Base-by-base conservation (phyloP, 35 echinoderm and acorn worm genomes). In the Lytechinus pictus region DNA sequence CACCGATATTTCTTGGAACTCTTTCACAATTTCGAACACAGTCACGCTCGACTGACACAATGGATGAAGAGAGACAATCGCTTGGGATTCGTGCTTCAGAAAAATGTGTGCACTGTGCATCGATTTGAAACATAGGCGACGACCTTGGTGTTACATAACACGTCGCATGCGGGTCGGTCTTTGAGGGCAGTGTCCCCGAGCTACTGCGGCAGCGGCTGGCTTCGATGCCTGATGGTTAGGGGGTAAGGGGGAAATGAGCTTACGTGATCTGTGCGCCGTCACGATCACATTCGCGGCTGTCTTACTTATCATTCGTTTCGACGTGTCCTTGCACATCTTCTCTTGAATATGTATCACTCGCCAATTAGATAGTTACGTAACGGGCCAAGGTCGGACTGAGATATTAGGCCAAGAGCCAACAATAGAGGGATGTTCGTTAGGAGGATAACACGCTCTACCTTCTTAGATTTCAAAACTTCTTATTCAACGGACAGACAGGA, bases 271-370 rank as follows among this genome's bases (percentile, higher is more conserved):
- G 24, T 71, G 61, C 61, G 16, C 14, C 14, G 24, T 13, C 61
- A 71, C 61, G 61, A 89, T 53, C 28, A 89, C 87, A 89, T 89
- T 89, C 87, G 87, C 52, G 87, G 52, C 52, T 33, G 28, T 24
- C 52, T 12, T 10, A 9, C 87, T 89, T 12, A 89, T 89, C 87
- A 89, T 89, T 89, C 28, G 19, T 53, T 89, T 89, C 87, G 87
- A 89, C 87, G 27, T 89, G 91, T 10, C 91, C 91, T 93, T 93
- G 91, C 91, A 93, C 91, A 93, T 53, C 53, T 8, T 29, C 91
- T 93, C 91, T 14, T 19, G 54, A 9, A 93, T 93, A 9, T 44
- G 2, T 93, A 52, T 93, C 91, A 93, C n/a, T 93, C 54, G 91
- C 8, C 54, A 93, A 93, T 93, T 93, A 93, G 53, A 53, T 21